A percentile compares a stretch with the other conserved stretches of the same genome.
Conservation (phyloP, 2,113 vertebrate genomes). For the Neodontobutis hainanensis region DNA sequence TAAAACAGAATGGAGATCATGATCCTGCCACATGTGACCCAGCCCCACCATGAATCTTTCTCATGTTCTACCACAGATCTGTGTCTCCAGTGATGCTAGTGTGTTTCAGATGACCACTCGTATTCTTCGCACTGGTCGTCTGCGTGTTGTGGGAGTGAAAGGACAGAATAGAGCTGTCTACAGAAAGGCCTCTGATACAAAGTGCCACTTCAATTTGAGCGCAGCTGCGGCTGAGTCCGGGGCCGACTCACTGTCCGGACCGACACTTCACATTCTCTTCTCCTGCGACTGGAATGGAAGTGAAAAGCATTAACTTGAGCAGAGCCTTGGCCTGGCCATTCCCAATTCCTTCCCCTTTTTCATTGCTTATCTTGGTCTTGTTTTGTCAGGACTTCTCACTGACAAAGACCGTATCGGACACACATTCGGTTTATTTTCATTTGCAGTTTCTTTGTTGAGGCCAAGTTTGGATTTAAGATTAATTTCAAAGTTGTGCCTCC, state of each 20-base stretch:
- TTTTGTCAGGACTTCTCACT: slow-evolving; percentile 41
- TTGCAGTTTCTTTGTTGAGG: slow-evolving; percentile 17
- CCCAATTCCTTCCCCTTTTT: slow-evolving; percentile 39
- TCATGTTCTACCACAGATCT: slow-evolving; percentile 41
- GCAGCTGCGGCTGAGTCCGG: slow-evolving; percentile 66
- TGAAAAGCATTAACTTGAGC: slow-evolving; percentile 76
- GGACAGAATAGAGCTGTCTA: slow-evolving; percentile 70
- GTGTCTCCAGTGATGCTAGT: slow-evolving; percentile 55
- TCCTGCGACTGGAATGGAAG: slow-evolving; percentile 61
- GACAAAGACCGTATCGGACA: slow-evolving; percentile 27
- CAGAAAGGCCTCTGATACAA: slow-evolving; percentile 71
- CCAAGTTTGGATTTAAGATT: slow-evolving; percentile 3
- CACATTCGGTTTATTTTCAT: slow-evolving; percentile 39
- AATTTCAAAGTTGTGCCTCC: slow-evolving; percentile 12
- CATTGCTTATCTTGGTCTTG: slow-evolving; percentile 40
- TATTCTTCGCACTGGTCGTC: slow-evolving; percentile 52
- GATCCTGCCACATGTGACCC: slow-evolving; percentile 57
- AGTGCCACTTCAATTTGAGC: slow-evolving; percentile 74
- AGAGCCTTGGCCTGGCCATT: slow-evolving; percentile 57
- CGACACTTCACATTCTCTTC: slow-evolving; percentile 71
- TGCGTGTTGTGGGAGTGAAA: slow-evolving; percentile 54
- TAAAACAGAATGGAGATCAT: background rate
- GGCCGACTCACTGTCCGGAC: slow-evolving; percentile 67
- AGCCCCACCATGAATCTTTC: slow-evolving; percentile 45
- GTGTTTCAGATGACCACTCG: slow-evolving; percentile 65